Conservation (phyloP, 2,888 invertebrate species). For the Encarsia formosa region DNA sequence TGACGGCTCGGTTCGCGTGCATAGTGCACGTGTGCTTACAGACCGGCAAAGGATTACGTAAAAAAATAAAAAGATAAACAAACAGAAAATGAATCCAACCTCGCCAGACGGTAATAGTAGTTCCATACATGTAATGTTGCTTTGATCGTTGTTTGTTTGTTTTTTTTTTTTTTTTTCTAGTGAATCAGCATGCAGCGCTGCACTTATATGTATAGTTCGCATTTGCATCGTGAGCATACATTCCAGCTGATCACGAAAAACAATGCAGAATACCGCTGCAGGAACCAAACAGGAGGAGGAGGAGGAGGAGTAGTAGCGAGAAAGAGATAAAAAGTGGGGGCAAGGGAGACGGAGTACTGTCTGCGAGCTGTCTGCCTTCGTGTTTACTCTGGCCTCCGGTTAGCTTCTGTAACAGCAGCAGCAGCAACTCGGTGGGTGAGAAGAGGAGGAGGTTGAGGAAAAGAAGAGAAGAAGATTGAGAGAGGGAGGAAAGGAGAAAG, state of each 20-base stretch:
- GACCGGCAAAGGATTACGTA: no score
- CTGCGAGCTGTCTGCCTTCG: constrained; percentile 29
- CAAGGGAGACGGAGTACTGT: constrained; percentile 21
- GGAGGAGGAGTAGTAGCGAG: background rate
- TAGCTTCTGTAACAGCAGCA: background rate
- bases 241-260: background rate
- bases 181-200: no score
- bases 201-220: no score
- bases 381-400: constrained; percentile 26
- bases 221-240: background rate
- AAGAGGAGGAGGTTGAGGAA: background rate
- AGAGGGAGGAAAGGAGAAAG: constrained; percentile 1
- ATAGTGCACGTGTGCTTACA: no score
- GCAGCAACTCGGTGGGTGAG: background rate
- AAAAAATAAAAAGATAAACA: no score
- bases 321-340: constrained; percentile 1
- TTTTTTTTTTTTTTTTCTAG: no score
- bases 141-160: no score
- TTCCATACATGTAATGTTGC: no score
- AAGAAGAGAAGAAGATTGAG: constrained; percentile 4
- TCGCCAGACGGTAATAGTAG: no score
- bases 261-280: background rate
- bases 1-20: no score
- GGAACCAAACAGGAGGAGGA: background rate
- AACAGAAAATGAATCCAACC: no score